These are phyloP conservation scores for Arvicanthis niloticus DNA, from an alignment of 2,113 vertebrate genomes.

Conservation along the genomic window DNA sequence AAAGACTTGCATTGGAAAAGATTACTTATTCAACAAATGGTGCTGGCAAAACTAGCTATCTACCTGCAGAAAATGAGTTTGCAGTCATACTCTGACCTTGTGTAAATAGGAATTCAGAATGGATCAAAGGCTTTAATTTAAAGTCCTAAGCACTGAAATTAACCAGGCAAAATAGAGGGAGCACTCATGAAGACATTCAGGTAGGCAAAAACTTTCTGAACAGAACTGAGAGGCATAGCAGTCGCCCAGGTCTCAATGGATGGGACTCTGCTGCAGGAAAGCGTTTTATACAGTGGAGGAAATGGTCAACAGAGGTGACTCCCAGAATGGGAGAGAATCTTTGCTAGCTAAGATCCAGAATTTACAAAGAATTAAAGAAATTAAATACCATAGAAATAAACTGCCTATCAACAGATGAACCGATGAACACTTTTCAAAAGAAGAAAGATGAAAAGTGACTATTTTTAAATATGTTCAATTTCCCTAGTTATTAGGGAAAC, in stretches of 20 bases:
- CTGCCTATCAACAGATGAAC: background rate
- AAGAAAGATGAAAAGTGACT: background rate
- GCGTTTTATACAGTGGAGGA: background rate
- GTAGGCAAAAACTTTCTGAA: background rate
- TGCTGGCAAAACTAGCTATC: background rate
- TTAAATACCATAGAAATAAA: background rate
- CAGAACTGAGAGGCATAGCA: background rate
- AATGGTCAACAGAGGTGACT: background rate
- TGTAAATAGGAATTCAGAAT: background rate
- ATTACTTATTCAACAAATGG: background rate
- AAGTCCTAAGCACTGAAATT: background rate
- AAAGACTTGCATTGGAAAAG: background rate
- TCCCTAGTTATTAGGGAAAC: background rate
- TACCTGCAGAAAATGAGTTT: too few species aligned
- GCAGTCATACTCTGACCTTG: background rate
- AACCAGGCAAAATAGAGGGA: too few species aligned
- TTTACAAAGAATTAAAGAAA: background rate
- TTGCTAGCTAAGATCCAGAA: background rate
- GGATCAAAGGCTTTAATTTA: background rate
- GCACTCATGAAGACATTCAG: background rate
- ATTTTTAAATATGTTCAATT: background rate
- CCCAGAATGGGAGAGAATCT: background rate
- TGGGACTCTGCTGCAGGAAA: background rate
- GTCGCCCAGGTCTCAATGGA: background rate
- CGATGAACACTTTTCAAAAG: background rate